A percentile compares a stretch with the other conserved stretches of the same genome.
These are phyloP conservation scores for Tigriopus californicus DNA, from an alignment of 2,888 invertebrate genomes.

Conservation along the genomic window DNA sequence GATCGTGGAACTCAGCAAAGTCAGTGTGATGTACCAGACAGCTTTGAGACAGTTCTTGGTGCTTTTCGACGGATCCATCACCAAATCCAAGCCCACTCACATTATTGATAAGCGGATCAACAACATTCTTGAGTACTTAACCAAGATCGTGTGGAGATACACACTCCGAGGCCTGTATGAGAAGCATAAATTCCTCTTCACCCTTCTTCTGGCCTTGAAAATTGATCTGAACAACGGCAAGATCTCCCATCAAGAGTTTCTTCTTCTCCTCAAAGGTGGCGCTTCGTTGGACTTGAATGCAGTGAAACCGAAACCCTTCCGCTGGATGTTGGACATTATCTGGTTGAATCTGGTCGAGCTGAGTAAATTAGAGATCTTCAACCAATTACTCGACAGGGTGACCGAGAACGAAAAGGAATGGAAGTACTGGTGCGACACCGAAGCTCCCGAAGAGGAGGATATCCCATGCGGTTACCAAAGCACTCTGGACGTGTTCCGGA, in stretches of 20 bases:
- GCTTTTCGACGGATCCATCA: conserved; percentile 82
- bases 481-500: conserved; percentile 67
- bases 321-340: conserved; percentile 86
- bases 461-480: conserved; percentile 76
- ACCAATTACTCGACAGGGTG: conserved; percentile 57
- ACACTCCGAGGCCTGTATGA: conserved; percentile 82
- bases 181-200: conserved; percentile 75
- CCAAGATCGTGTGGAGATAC: conserved; percentile 78
- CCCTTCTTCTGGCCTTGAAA: conserved; percentile 83
- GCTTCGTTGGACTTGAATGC: conserved; percentile 83
- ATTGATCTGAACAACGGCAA: conserved; percentile 65
- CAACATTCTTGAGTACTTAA: conserved; percentile 71
- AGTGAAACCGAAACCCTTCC: conserved; percentile 74
- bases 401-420: conserved; percentile 69
- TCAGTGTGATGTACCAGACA: conserved; percentile 92
- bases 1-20: conserved; percentile 91
- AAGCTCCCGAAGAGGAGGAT: conserved; percentile 73
- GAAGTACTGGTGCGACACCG: conserved; percentile 76
- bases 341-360: conserved; percentile 91
- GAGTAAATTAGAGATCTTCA: conserved; percentile 58
- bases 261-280: conserved; percentile 82
- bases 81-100: conserved; percentile 52
- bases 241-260: conserved; percentile 75
- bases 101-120: conserved; percentile 66
- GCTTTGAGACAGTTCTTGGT: conserved; percentile 81